Percentiles rank a stretch among this genome's conserved stretches.
Conservation (phyloP, 2,113 vertebrate genomes). For the Scomber japonicus region DNA sequence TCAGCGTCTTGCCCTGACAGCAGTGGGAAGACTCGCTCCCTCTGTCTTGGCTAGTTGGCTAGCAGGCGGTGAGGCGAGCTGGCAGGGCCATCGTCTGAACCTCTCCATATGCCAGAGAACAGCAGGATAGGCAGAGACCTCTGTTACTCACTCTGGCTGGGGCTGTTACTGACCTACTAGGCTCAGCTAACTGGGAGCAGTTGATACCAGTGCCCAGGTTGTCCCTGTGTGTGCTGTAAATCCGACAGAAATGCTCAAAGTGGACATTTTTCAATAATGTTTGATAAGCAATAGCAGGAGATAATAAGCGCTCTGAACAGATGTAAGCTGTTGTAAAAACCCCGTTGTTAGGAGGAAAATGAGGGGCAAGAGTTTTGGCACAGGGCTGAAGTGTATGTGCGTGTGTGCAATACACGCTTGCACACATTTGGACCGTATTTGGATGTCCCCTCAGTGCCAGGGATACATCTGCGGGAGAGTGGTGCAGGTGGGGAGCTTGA, state of each 20-base stretch:
- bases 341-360: conserved; percentile 56
- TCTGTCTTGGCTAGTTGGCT: conserved; percentile 73
- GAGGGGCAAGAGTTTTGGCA: conserved; percentile 71
- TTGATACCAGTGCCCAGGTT: conserved; percentile 43
- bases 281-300: conserved; percentile 54
- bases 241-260: conserved; percentile 35
- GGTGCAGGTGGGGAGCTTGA: conserved; percentile 79
- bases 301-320: conserved; percentile 51
- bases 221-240: conserved; percentile 34
- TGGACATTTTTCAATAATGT: conserved; percentile 45
- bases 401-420: conserved; percentile 27
- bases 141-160: conserved; percentile 70
- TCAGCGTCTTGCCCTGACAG: conserved; percentile 32
- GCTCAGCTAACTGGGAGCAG: conserved; percentile 67
- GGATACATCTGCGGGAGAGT: conserved; percentile 78
- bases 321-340: conserved; percentile 63
- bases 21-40: conserved; percentile 50
- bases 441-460: conserved; percentile 73
- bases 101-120: conserved; percentile 79
- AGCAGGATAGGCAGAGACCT: conserved; percentile 78
- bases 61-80: conserved; percentile 66
- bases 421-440: conserved; percentile 69
- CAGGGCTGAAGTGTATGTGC: conserved; percentile 51
- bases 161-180: conserved; percentile 73
- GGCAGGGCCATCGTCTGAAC: conserved; percentile 74